These are phyloP conservation scores for Xerus inauris DNA, from an alignment of 2,113 vertebrate species.

Conservation along the genomic window DNA sequence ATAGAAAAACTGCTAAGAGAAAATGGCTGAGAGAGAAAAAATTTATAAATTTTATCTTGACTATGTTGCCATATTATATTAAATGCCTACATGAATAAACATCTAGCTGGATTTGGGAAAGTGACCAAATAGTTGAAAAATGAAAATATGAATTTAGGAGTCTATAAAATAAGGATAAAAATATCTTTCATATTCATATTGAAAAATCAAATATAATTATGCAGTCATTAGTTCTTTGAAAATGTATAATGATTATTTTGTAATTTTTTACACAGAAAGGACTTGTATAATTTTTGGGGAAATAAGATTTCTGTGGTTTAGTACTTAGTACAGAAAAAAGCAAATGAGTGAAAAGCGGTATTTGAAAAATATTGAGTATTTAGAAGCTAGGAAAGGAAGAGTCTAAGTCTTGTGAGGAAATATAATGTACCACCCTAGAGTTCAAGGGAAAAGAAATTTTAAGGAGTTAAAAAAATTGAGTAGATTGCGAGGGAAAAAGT, in stretches of 20 bases:
- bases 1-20: background rate
- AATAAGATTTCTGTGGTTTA: background rate
- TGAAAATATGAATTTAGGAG: background rate
- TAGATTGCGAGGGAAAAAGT: background rate
- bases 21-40: background rate
- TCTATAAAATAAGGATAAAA: background rate
- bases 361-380: background rate
- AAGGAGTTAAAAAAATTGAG: background rate
- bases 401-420: background rate
- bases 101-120: background rate
- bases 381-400: background rate
- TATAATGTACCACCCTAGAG: background rate
- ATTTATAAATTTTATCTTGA: background rate
- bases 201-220: background rate
- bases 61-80: background rate
- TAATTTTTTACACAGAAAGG: background rate
- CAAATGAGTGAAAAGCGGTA: background rate
- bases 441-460: background rate
- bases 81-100: background rate
- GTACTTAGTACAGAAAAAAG: background rate
- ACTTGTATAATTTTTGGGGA: background rate
- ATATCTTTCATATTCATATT: background rate
- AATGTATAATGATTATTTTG: background rate
- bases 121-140: background rate
- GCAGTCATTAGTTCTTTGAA: background rate